Evolutionary conservation across 2,888 invertebrate species (phyloP).

Genomic region (Priapulus caudatus): DNA sequence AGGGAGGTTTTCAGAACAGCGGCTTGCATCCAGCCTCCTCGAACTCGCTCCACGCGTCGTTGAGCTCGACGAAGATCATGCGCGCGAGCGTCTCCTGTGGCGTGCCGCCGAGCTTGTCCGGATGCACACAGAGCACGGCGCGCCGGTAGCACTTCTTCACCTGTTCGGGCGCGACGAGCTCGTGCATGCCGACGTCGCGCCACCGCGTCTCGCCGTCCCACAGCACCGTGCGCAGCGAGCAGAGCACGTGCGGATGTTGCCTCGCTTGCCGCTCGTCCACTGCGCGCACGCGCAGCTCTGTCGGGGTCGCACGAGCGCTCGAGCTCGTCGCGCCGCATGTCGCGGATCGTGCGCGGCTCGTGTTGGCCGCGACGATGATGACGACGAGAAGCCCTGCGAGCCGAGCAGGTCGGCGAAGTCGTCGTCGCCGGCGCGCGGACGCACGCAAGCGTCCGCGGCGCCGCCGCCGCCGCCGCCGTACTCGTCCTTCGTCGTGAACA

Average conservation of each 20-base stretch:
- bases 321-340: conserved; percentile 37
- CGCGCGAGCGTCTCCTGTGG: conserved; percentile 85
- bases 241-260: conserved; percentile 89
- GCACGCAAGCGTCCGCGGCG: conserved; percentile 28
- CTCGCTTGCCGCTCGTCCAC: conserved; percentile 84
- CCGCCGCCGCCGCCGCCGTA: no score
- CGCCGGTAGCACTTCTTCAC: conserved; percentile 90
- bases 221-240: conserved; percentile 80
- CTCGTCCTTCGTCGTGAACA: conserved; percentile 22
- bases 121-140: conserved; percentile 93
- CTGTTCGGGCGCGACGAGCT: conserved; percentile 75
- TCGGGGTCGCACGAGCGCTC: conserved; percentile 39
- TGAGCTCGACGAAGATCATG: conserved; percentile 94
- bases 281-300: no score
- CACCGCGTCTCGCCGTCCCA: conserved; percentile 82
- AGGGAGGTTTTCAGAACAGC: neutral
- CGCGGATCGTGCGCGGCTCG: conserved; percentile 38
- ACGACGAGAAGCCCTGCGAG: conserved; percentile 30
- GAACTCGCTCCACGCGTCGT: conserved; percentile 97
- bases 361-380: no score
- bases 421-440: conserved; percentile 29
- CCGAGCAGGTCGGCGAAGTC: conserved; percentile 41
- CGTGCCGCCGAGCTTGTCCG: conserved; percentile 94
- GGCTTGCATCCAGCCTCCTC: conserved; percentile 46
- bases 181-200: conserved; percentile 86